phyloP scores from a whole-genome alignment of 1,140 invertebrate species.

The Melanaphis sacchari region DNA sequence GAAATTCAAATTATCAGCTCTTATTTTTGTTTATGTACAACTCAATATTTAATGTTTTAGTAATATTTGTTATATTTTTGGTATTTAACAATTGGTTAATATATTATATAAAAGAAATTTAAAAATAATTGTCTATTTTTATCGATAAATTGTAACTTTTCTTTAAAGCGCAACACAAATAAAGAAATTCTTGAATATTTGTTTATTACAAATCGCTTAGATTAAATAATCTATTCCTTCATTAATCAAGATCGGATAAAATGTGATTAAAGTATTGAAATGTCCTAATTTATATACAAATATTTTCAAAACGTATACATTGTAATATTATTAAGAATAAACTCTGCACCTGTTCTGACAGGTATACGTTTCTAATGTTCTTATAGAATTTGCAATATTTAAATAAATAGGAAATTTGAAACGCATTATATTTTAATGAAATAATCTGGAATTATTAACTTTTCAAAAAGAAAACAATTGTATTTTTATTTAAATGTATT shows the following conservation, averaged over 20 bases:
- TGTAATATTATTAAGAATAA: neutral
- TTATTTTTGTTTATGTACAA: constrained; percentile 38
- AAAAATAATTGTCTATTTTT: neutral
- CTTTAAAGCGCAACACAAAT: neutral
- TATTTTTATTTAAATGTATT: neutral
- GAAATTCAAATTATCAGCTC: neutral
- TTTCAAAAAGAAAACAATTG: neutral
- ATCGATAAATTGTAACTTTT: neutral
- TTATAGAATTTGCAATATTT: neutral
- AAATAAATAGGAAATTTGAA: neutral
- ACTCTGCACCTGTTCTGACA: neutral
- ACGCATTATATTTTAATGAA: no score
- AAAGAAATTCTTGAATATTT: neutral
- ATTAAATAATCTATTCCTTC: neutral
- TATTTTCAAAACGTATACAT: neutral
- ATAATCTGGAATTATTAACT: no score
- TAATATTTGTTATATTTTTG: neutral
- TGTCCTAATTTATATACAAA: neutral
- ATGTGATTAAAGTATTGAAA: neutral
- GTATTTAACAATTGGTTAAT: neutral
- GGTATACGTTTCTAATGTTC: neutral
- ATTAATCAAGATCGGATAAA: neutral
- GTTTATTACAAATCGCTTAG: neutral
- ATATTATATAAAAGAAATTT: neutral
- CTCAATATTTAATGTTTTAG: neutral